phyloP scores from a whole-genome alignment of 2,797 vertebrate species.

The Pagetopsis macropterus region DNA sequence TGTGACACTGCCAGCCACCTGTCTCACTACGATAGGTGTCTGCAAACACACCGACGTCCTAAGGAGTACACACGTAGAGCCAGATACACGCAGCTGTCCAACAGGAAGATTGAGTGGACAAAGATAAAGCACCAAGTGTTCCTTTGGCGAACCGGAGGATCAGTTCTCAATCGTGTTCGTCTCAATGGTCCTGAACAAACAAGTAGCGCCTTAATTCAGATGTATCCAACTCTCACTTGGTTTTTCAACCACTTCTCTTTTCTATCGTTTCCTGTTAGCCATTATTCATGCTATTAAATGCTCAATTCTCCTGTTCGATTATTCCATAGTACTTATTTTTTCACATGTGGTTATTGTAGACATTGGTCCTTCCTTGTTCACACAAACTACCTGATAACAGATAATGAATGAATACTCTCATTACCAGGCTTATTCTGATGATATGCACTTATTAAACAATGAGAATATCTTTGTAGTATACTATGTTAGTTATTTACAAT shows the following conservation, averaged over 20 bases:
- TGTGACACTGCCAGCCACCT: slow-evolving; percentile 77
- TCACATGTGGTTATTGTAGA: too few relatives aligned
- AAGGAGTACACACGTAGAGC: slow-evolving; percentile 30
- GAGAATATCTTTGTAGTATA: too few relatives aligned
- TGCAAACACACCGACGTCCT: slow-evolving; percentile 45
- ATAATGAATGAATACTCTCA: not conserved
- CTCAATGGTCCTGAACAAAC: not conserved
- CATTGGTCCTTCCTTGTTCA: too few relatives aligned
- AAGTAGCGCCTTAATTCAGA: not conserved
- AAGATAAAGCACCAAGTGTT: slow-evolving; percentile 38
- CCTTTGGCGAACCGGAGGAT: slow-evolving; percentile 14
- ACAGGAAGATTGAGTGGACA: slow-evolving; percentile 25
- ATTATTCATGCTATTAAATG: too few relatives aligned
- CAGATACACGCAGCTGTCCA: slow-evolving; percentile 58
- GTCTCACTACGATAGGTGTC: slow-evolving; percentile 64
- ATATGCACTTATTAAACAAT: not conserved
- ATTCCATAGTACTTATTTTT: not conserved
- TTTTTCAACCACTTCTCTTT: not conserved
- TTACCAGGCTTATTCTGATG: too few relatives aligned
- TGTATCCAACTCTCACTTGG: not conserved
- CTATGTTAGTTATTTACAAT: too few relatives aligned
- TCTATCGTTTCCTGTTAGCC: not conserved
- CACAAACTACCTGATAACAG: not conserved
- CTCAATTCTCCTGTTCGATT: not conserved
- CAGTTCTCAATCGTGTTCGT: not conserved